phyloP scores from a whole-genome alignment of 2,888 invertebrate species.

The Listrodromus nycthemerus region DNA sequence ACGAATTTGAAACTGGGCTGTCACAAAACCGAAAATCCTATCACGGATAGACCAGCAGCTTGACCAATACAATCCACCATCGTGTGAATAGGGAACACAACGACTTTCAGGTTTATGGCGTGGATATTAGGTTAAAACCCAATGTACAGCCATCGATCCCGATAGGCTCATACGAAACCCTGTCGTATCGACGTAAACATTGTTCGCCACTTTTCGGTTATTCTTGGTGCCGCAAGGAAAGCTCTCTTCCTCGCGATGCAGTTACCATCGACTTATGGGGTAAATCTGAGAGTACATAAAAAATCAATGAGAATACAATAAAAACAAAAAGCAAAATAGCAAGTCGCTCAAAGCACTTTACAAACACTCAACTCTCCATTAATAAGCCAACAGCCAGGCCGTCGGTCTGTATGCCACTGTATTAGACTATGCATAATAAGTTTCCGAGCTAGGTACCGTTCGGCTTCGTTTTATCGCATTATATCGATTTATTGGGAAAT shows the following conservation, averaged over 20 bases:
- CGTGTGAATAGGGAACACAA: neutral
- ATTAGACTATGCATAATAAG: constrained; percentile 24
- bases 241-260: constrained; percentile 27
- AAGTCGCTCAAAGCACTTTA: neutral
- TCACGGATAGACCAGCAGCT: neutral
- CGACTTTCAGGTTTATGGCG: constrained; percentile 15
- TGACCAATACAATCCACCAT: neutral
- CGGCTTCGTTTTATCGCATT: constrained; percentile 34
- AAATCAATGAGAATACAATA: no score
- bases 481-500: constrained; percentile 47
- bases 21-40: constrained; percentile 16
- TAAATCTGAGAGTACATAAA: constrained; percentile 7
- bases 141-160: constrained; percentile 6
- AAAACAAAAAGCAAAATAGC: neutral
- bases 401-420: constrained; percentile 13
- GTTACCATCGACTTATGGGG: constrained; percentile 4
- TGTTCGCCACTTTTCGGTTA: constrained; percentile 42
- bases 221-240: constrained; percentile 16
- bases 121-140: constrained; percentile 18
- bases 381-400: constrained; percentile 9
- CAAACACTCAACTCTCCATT: constrained; percentile 36
- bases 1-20: neutral
- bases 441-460: constrained; percentile 38
- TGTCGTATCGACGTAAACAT: constrained; percentile 21
- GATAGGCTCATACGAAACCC: neutral